Evolutionary conservation across 2,797 vertebrate genomes (phyloP).

Genomic region (Onychomys leucogaster): DNA sequence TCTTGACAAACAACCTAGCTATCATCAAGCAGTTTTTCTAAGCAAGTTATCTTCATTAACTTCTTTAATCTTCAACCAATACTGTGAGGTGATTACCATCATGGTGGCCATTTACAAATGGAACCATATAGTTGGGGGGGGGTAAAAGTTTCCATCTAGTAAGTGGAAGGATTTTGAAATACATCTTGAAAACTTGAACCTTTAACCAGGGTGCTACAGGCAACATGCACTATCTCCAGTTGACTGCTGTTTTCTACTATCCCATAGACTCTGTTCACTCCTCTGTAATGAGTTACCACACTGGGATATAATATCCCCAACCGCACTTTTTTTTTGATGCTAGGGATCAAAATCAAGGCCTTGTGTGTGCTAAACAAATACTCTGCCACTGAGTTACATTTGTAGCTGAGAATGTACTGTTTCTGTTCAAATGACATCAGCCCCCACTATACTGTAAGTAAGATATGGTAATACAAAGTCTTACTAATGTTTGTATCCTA

Average conservation of each 20-base stretch:
- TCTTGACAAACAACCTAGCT: slow-evolving; percentile 30
- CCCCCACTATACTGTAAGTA: not conserved
- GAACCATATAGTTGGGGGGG: not conserved
- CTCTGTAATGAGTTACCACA: slow-evolving; percentile 1
- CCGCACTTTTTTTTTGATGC: not conserved
- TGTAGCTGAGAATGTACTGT: not conserved
- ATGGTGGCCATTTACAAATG: slow-evolving; percentile 3
- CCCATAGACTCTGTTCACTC: not conserved
- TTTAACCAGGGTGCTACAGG: not conserved
- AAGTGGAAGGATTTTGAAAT: not conserved
- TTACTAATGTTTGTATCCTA: slow-evolving; percentile 5
- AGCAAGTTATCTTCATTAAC: slow-evolving; percentile 27
- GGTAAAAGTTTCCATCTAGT: slow-evolving; percentile 10
- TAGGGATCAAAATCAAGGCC: not conserved
- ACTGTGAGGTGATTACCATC: not conserved
- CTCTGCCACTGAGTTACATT: not conserved
- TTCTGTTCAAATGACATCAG: slow-evolving; percentile 19
- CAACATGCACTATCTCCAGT: not conserved
- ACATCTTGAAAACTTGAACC: not conserved
- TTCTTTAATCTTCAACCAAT: slow-evolving; percentile 47
- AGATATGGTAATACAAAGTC: not conserved
- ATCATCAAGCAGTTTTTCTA: slow-evolving; percentile 43
- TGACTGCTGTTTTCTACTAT: not conserved
- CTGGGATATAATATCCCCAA: not conserved
- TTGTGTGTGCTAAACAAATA: not conserved